Percentiles rank a stretch among this genome's conserved stretches.
phyloP scores from a whole-genome alignment of 1,140 invertebrate genomes.

The Drosophila busckii region DNA sequence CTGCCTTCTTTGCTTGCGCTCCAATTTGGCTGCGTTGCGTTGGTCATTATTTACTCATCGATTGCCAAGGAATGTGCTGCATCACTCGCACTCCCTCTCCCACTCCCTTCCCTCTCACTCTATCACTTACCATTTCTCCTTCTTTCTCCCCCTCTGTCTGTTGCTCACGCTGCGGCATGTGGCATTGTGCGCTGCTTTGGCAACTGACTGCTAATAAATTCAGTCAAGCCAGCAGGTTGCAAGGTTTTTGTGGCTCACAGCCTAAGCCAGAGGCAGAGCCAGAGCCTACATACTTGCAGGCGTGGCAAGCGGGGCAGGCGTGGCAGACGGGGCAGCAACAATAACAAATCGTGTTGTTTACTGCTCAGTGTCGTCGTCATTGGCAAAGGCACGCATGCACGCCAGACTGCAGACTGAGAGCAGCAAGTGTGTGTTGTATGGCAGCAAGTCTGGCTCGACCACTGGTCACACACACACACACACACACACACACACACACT shows the following conservation, averaged over 20 bases:
- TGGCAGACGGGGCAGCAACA: constrained; percentile 35
- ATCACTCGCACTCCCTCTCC: constrained; percentile 30
- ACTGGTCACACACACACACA: constrained; percentile 63
- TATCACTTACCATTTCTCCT: background rate
- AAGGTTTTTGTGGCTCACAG: constrained; percentile 41
- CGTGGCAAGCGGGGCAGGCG: too few relatives aligned
- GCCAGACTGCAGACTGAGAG: constrained; percentile 9
- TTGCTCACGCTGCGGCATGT: background rate
- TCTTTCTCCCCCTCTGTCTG: background rate
- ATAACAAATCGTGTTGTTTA: constrained; percentile 76
- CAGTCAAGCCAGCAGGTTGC: constrained; percentile 74
- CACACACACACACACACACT: too few relatives aligned
- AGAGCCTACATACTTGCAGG: too few relatives aligned
- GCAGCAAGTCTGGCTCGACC: constrained; percentile 9
- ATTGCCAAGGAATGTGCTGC: constrained; percentile 69
- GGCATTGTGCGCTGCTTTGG: constrained; percentile 16
- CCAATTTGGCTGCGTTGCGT: constrained; percentile 64
- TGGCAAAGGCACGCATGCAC: constrained; percentile 71
- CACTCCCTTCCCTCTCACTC: background rate
- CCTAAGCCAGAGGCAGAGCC: constrained; percentile 3
- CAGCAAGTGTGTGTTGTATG: background rate
- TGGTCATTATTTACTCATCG: constrained; percentile 76
- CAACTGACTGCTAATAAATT: constrained; percentile 68
- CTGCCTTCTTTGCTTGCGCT: constrained; percentile 6
- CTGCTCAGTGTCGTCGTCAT: constrained; percentile 68